phyloP scores from a whole-genome alignment of 2,888 invertebrate species.

The Cephus nigrinus region DNA sequence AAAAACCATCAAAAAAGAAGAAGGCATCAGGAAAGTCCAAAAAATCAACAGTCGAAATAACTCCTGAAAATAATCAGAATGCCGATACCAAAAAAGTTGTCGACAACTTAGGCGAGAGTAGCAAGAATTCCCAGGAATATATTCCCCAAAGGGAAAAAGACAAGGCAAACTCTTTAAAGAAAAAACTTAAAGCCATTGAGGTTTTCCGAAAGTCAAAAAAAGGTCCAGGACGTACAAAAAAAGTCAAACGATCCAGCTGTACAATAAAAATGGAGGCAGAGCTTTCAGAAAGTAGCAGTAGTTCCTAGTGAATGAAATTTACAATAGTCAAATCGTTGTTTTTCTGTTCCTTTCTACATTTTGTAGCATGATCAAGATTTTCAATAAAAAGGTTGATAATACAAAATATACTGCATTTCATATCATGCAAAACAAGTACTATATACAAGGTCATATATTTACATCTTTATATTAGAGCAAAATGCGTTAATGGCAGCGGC shows the following conservation, averaged over 20 bases:
- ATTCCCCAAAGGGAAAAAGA: slow-evolving; percentile 82
- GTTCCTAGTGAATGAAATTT: slow-evolving; percentile 59
- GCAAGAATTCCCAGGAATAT: slow-evolving; percentile 35
- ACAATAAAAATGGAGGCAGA: slow-evolving; percentile 73
- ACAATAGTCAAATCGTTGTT: not conserved
- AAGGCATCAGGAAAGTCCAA: slow-evolving; percentile 37
- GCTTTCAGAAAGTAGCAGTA: slow-evolving; percentile 76
- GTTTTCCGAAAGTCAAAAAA: slow-evolving; percentile 75
- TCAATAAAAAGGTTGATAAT: not conserved
- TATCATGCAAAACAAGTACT: not conserved
- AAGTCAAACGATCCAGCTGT: slow-evolving; percentile 63
- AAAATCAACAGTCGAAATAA: slow-evolving; percentile 29
- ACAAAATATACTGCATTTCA: not conserved
- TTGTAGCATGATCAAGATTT: not conserved
- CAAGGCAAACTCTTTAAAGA: slow-evolving; percentile 73
- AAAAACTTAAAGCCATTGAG: slow-evolving; percentile 81
- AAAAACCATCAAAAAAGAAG: slow-evolving; percentile 31
- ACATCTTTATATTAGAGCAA: not conserved
- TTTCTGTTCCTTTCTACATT: not conserved
- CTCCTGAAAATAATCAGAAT: not conserved
- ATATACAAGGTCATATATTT: not conserved
- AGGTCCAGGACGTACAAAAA: slow-evolving; percentile 70
- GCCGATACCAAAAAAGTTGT: not conserved
- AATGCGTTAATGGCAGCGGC: not conserved
- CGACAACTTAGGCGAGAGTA: not conserved